A percentile compares a stretch with the other conserved stretches of the same genome.
These are phyloP conservation scores for Hydriomena furcata DNA, from an alignment of 2,888 invertebrate genomes.

Conservation along the genomic window DNA sequence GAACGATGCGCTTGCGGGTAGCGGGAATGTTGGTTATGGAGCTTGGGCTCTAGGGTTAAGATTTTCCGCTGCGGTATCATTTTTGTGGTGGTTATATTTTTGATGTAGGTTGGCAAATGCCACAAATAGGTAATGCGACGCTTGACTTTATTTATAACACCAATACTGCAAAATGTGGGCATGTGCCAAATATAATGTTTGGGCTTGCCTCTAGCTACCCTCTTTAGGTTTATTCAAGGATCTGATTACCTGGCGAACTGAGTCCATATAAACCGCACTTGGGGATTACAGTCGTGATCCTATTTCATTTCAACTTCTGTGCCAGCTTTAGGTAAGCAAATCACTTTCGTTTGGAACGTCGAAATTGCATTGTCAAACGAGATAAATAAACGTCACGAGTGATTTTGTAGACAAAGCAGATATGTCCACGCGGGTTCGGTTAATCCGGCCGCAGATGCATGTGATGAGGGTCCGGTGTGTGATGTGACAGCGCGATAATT, in stretches of 20 bases:
- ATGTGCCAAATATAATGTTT: too few relatives aligned
- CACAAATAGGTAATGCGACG: too few relatives aligned
- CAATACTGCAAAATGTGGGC: too few relatives aligned
- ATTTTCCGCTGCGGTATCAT: conserved; percentile 10
- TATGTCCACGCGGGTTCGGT: conserved; percentile 52
- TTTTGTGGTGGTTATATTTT: conserved; percentile 8
- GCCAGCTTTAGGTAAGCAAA: conserved; percentile 13
- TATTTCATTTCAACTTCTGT: too few relatives aligned
- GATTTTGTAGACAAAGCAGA: conserved; percentile 58
- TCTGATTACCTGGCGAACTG: too few relatives aligned
- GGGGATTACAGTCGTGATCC: too few relatives aligned
- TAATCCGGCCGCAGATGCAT: conserved; percentile 67
- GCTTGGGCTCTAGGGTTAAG: conserved; percentile 12
- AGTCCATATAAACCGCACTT: too few relatives aligned
- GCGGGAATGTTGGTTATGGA: conserved; percentile 16
- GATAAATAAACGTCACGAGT: conserved; percentile 53
- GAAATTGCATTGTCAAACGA: conserved; percentile 27
- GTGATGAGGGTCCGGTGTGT: conserved; percentile 65
- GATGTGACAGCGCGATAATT: conserved; percentile 72
- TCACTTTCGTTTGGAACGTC: conserved; percentile 32
- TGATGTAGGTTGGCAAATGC: neutral
- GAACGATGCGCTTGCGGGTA: conserved; percentile 24
- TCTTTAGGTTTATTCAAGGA: too few relatives aligned
- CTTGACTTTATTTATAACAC: too few relatives aligned
- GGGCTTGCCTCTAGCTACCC: too few relatives aligned